Percentiles rank a stretch among this genome's conserved stretches.
These are phyloP conservation scores for Nyctibius grandis DNA, from an alignment of 2,797 vertebrate genomes.

Conservation along the genomic window DNA sequence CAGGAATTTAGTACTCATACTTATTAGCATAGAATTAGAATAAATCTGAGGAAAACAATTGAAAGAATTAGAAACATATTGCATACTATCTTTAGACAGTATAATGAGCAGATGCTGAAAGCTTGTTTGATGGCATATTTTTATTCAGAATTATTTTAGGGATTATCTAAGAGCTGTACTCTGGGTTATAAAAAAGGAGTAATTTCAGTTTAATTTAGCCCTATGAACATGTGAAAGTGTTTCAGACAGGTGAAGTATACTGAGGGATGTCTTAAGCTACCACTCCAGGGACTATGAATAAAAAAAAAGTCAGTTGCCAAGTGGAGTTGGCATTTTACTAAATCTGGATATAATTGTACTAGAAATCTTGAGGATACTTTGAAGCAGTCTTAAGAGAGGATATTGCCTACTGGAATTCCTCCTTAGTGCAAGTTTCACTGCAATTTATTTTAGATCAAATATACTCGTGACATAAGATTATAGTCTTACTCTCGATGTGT, in stretches of 20 bases:
- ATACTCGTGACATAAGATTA: conserved; percentile 27
- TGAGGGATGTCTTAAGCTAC: conserved; percentile 45
- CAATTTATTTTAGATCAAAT: conserved; percentile 57
- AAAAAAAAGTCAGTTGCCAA: conserved; percentile 32
- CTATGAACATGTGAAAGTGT: conserved; percentile 12
- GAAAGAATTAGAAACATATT: conserved; percentile 28
- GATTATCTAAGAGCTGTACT: conserved; percentile 47
- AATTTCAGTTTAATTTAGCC: conserved; percentile 53
- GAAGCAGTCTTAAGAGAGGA: conserved; percentile 55
- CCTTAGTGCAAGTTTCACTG: conserved; percentile 29
- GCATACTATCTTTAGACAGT: not conserved
- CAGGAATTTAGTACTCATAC: not conserved
- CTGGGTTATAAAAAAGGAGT: conserved; percentile 44
- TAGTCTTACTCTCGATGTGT: conserved; percentile 10
- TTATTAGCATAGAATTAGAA: conserved; percentile 23
- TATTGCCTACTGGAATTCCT: conserved; percentile 38
- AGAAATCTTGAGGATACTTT: conserved; percentile 53
- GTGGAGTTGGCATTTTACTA: conserved; percentile 49
- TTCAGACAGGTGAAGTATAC: conserved; percentile 57
- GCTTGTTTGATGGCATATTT: conserved; percentile 44
- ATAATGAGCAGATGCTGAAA: conserved; percentile 5
- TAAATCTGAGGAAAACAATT: conserved; percentile 32
- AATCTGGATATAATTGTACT: conserved; percentile 49
- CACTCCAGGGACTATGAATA: conserved; percentile 48
- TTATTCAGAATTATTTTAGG: conserved; percentile 62